Conservation (phyloP, 2,888 invertebrate species). For the Tyria jacobaeae region DNA sequence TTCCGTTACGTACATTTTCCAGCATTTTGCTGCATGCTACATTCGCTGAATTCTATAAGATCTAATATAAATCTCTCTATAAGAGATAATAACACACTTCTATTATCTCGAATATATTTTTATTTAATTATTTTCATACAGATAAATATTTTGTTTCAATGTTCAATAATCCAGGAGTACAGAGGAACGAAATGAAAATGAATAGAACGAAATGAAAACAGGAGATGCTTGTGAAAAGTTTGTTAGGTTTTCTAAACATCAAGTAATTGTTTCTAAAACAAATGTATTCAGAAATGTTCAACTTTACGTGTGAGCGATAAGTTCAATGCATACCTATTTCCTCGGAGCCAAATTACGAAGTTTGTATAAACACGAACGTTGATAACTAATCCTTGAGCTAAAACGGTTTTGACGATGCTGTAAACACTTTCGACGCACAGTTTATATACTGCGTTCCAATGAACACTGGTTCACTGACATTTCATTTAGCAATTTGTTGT, state of each 20-base stretch:
- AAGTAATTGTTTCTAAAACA: conserved; percentile 17
- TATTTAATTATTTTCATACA: too few relatives aligned
- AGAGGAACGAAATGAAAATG: too few relatives aligned
- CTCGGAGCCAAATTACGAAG: conserved; percentile 43
- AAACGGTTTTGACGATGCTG: conserved; percentile 53
- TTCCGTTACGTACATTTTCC: too few relatives aligned
- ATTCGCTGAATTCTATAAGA: too few relatives aligned
- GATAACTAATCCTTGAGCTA: conserved; percentile 57
- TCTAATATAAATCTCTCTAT: too few relatives aligned
- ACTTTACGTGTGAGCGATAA: conserved; percentile 9
- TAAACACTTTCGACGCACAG: conserved; percentile 49
- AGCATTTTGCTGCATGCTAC: too few relatives aligned
- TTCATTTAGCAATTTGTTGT: conserved; percentile 59
- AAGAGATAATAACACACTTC: too few relatives aligned
- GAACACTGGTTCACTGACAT: conserved; percentile 65
- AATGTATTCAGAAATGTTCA: conserved; percentile 1
- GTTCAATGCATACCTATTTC: conserved; percentile 10
- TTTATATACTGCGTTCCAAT: conserved; percentile 51
- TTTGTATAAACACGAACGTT: conserved; percentile 43
- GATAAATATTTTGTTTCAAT: too few relatives aligned
- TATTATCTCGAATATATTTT: too few relatives aligned
- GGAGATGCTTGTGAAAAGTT: neutral
- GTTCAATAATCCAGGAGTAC: too few relatives aligned
- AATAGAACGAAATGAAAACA: neutral
- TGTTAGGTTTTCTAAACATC: neutral